Conservation (phyloP, 2,888 invertebrate genomes). For the Sinohyriopsis cumingii region DNA sequence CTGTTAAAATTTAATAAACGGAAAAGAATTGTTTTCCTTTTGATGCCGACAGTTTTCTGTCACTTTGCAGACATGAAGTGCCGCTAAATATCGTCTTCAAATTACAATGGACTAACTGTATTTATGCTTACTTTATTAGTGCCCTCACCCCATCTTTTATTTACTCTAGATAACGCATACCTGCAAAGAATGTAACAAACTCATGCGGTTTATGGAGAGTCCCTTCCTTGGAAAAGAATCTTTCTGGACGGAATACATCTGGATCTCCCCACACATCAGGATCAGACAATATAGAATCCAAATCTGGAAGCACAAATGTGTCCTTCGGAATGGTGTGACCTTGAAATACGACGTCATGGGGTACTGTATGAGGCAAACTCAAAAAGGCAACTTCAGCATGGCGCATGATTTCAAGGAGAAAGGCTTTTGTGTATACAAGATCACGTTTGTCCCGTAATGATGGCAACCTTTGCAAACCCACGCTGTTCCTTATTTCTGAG, state of each 20-base stretch:
- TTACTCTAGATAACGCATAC: not conserved
- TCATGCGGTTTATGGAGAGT: not conserved
- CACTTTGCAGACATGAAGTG: too few species aligned
- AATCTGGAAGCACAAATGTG: not conserved
- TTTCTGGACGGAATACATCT: not conserved
- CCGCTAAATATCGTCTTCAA: too few species aligned
- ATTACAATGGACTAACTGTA: too few species aligned
- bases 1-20: too few species aligned
- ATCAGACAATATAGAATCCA: not conserved
- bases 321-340: conserved; percentile 1
- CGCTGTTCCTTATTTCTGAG: not conserved
- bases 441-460: not conserved
- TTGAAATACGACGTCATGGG: not conserved
- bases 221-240: not conserved
- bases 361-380: not conserved
- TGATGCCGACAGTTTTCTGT: too few species aligned
- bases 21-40: too few species aligned
- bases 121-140: too few species aligned
- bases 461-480: not conserved
- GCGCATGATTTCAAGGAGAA: conserved; percentile 1
- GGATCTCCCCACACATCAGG: not conserved
- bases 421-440: not conserved
- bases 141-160: too few species aligned
- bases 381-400: conserved; percentile 1
- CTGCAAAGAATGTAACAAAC: conserved; percentile 1